Evolutionary conservation across 2,113 vertebrate genomes (phyloP), one percentile per base, ranked within the genome.

Genomic region (Scolopax mira): DNA sequence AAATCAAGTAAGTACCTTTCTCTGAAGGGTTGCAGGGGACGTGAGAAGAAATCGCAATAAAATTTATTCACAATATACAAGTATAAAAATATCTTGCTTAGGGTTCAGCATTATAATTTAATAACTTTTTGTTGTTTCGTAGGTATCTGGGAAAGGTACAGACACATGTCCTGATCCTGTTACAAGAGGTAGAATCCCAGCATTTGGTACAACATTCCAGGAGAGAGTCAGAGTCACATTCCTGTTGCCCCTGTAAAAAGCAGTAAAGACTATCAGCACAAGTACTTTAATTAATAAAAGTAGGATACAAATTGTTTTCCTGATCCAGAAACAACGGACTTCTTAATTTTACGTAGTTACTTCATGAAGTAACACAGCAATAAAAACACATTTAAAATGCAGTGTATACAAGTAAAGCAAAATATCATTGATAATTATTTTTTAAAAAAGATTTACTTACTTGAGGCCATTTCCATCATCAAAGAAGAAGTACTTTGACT

Each of bases 401-500:
- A 12, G 88, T 39, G 8, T 9, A 66, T 27, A 19, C 18, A 74
- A 74, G 23, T 24, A 73, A 65, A 73, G 64, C 30, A 91, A 81
- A 44, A 74, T 12, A 41, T 1, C 6, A 13, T 19, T 17, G 80
- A 15, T 24, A 83, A 35, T 12, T 48, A 11, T 22, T 48, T 48
- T 11, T 48, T 48, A 19, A 41, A 41, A 58, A 24, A 66, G 42
- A 94, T 92, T 71, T 95, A 97, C 98, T 98, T 83, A 99, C 99
- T 99, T 99, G 57, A 99, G 98, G 94, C 99, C 99, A 65, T 99
- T 99, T 95, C 99, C 99, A 88, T 99, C 99, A 85, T 99, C 99
- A 78, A 99, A 99, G 98, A 99, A 99, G 97, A 99, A 99, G 93
- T 99, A 99, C 79, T 99, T 99, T 52, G 99, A 99, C 95, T 99